Evolutionary conservation across 2,113 vertebrate species (phyloP).

Genomic region (Xenus cinereus): DNA sequence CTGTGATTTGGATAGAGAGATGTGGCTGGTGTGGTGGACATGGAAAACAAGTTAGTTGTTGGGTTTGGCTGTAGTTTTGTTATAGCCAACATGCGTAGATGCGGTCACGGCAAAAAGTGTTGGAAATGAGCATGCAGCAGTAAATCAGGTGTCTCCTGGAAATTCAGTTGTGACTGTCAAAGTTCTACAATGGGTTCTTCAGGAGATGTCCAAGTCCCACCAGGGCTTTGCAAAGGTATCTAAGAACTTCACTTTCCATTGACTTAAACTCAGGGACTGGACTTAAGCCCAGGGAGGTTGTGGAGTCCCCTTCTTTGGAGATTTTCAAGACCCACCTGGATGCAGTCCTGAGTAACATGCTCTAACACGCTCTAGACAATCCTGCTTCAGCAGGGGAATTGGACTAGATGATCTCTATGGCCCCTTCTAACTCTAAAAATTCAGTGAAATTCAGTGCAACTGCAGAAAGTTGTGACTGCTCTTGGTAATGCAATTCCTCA

Average conservation of each 20-base stretch:
- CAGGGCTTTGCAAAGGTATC: background rate
- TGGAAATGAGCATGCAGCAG: background rate
- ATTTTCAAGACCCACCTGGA: no score
- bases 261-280: no score
- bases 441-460: no score
- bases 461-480: background rate
- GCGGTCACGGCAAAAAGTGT: background rate
- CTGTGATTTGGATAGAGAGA: background rate
- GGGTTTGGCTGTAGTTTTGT: background rate
- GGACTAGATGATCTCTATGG: no score
- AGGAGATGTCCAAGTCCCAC: background rate
- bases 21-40: background rate
- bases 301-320: no score
- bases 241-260: background rate
- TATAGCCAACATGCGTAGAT: background rate
- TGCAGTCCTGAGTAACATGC: no score
- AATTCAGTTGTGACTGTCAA: background rate
- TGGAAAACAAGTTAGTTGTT: background rate
- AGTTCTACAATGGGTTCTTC: background rate
- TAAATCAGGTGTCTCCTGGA: background rate
- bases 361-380: no score
- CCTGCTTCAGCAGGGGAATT: no score
- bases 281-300: no score
- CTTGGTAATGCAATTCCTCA: background rate
- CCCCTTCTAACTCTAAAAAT: no score